A percentile compares a stretch with the other conserved stretches of the same genome.
These are phyloP conservation scores for Bucco capensis DNA, from an alignment of 2,113 vertebrate species.

Conservation along the genomic window DNA sequence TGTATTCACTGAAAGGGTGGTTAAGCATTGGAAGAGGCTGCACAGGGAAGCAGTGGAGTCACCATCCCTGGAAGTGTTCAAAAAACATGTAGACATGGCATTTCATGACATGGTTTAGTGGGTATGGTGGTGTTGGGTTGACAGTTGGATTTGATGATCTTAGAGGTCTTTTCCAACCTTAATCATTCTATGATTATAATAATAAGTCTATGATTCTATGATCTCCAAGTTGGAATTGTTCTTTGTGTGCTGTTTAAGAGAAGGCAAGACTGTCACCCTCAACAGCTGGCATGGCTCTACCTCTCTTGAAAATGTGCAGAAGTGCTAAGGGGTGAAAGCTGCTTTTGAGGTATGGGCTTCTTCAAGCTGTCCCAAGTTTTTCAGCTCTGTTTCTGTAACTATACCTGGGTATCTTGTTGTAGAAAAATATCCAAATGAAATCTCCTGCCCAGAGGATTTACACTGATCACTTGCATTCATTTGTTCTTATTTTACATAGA, in stretches of 20 bases:
- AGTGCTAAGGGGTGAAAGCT: not conserved
- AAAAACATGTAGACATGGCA: too few relatives aligned
- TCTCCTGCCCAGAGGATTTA: not conserved
- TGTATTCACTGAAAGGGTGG: too few relatives aligned
- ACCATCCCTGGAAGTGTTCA: too few relatives aligned
- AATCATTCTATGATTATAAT: too few relatives aligned
- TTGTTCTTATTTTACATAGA: not conserved
- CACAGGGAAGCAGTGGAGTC: too few relatives aligned
- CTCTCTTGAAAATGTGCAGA: not conserved
- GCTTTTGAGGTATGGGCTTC: not conserved
- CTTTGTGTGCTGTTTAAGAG: accelerated
- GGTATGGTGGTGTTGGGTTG: too few relatives aligned
- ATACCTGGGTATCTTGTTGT: not conserved
- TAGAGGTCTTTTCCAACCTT: too few relatives aligned
- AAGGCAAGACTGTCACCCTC: not conserved
- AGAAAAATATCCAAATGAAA: not conserved
- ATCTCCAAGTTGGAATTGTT: not conserved
- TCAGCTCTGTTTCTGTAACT: not conserved
- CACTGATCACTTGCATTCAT: not conserved
- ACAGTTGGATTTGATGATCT: too few relatives aligned
- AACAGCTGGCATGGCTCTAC: not conserved
- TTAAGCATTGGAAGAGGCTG: too few relatives aligned
- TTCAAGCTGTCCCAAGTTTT: not conserved
- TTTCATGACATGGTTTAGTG: too few relatives aligned
- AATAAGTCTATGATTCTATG: not conserved